A percentile compares a stretch with the other conserved stretches of the same genome.
These are phyloP conservation scores for Eremobia ochroleuca DNA, from an alignment of 2,888 invertebrate species.

Conservation along the genomic window DNA sequence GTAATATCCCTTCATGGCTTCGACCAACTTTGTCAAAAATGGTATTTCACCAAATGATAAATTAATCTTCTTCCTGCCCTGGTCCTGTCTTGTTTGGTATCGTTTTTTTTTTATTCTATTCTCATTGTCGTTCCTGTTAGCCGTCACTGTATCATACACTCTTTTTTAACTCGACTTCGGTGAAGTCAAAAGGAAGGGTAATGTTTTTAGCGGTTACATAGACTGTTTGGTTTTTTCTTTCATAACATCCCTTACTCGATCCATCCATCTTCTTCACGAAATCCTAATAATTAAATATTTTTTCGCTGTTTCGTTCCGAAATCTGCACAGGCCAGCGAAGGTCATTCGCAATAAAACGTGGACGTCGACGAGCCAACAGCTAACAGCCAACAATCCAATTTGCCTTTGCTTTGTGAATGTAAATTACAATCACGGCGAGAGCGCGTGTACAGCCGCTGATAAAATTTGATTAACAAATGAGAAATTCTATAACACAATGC, in stretches of 20 bases:
- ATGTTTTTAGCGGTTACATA: no score
- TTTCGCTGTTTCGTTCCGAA: conserved; percentile 26
- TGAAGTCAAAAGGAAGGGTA: no score
- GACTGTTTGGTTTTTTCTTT: neutral
- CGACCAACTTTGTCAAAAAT: neutral
- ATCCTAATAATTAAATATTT: conserved; percentile 5
- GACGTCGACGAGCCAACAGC: conserved; percentile 53
- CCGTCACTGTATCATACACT: neutral
- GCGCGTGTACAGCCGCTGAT: conserved; percentile 61
- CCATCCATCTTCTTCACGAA: neutral
- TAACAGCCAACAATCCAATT: conserved; percentile 79
- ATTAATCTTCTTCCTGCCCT: neutral
- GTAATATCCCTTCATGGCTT: neutral
- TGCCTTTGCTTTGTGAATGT: conserved; percentile 74
- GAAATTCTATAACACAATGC: conserved; percentile 57
- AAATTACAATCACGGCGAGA: conserved; percentile 75
- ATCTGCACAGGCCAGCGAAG: conserved; percentile 29
- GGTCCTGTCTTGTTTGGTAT: neutral
- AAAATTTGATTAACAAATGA: conserved; percentile 70
- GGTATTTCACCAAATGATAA: no score
- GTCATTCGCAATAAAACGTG: conserved; percentile 61
- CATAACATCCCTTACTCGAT: neutral
- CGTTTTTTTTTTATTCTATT: neutral
- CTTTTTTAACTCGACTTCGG: neutral
- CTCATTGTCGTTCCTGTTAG: neutral